Percentiles rank a stretch among this genome's conserved stretches.
Evolutionary conservation across 1,140 invertebrate species (phyloP).

Genomic region (Philopotamus ludificatus): DNA sequence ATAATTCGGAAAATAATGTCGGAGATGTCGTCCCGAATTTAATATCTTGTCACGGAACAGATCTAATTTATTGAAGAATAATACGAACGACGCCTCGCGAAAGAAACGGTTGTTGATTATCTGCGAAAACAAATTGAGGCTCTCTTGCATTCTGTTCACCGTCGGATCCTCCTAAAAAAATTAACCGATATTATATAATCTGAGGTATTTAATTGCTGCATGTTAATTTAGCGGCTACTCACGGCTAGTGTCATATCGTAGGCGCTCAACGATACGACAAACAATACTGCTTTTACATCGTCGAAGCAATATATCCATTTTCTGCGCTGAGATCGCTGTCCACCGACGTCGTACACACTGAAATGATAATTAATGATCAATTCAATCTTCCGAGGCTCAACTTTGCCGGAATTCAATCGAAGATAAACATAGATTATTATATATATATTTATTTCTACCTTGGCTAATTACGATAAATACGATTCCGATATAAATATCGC

Average conservation of each 20-base stretch:
- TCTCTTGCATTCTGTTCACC: slow-evolving; percentile 67
- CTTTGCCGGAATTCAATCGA: not conserved
- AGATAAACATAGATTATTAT: slow-evolving; percentile 17
- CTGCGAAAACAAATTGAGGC: slow-evolving; percentile 63
- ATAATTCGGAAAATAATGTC: slow-evolving; percentile 62
- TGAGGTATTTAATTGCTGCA: not conserved
- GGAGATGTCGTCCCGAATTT: slow-evolving; percentile 61
- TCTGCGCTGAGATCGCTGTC: slow-evolving; percentile 70
- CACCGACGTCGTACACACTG: slow-evolving; percentile 67
- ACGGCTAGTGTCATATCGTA: slow-evolving; percentile 64
- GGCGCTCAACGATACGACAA: slow-evolving; percentile 66
- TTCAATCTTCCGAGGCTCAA: not conserved
- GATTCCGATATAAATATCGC: no score
- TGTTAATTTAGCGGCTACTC: slow-evolving; percentile 38
- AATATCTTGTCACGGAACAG: slow-evolving; percentile 67
- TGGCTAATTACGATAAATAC: no score
- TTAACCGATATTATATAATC: not conserved
- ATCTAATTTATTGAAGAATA: slow-evolving; percentile 74
- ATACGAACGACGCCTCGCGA: slow-evolving; percentile 63
- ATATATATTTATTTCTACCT: no score
- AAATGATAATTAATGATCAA: slow-evolving; percentile 36
- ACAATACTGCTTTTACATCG: slow-evolving; percentile 65
- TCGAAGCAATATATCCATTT: slow-evolving; percentile 78
- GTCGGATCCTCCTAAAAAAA: slow-evolving; percentile 59
- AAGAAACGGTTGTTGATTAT: slow-evolving; percentile 68